Percentiles rank a stretch among this genome's conserved stretches.
These are phyloP conservation scores for Eulemur coronatus DNA, from an alignment of 2,797 vertebrate species.

Conservation along the genomic window DNA sequence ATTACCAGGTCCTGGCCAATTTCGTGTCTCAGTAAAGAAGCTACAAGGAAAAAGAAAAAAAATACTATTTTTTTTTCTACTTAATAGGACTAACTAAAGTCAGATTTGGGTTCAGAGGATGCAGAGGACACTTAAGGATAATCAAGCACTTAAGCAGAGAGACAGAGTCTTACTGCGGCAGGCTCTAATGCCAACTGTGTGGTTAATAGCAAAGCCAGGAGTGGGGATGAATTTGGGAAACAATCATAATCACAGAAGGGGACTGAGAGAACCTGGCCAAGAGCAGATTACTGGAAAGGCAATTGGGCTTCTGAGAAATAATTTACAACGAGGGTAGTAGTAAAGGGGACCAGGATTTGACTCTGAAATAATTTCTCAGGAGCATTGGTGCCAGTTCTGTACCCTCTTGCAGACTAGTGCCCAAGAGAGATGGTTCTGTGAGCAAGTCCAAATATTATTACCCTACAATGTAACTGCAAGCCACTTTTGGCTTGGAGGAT, in stretches of 20 bases:
- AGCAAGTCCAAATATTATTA: neutral
- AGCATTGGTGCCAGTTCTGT: neutral
- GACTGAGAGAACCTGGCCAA: neutral
- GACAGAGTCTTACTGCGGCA: neutral
- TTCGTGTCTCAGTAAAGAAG: neutral
- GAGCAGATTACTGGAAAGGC: neutral
- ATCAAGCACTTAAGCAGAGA: neutral
- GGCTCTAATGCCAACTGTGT: neutral
- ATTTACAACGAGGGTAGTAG: neutral
- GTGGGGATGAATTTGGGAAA: neutral
- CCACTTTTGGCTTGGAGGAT: neutral
- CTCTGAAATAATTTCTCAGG: neutral
- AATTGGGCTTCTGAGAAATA: neutral
- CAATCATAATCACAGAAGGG: constrained; percentile 11
- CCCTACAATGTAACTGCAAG: neutral
- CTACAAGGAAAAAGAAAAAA: neutral
- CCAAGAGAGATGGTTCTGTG: neutral
- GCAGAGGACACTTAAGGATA: neutral
- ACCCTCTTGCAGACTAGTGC: neutral
- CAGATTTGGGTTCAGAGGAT: neutral
- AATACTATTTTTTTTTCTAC: neutral
- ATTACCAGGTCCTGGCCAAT: neutral
- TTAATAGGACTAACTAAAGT: neutral
- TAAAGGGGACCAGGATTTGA: neutral
- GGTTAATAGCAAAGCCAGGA: neutral